phyloP scores from a whole-genome alignment of 2,888 invertebrate genomes.

The Gymnosoma rotundatum region DNA sequence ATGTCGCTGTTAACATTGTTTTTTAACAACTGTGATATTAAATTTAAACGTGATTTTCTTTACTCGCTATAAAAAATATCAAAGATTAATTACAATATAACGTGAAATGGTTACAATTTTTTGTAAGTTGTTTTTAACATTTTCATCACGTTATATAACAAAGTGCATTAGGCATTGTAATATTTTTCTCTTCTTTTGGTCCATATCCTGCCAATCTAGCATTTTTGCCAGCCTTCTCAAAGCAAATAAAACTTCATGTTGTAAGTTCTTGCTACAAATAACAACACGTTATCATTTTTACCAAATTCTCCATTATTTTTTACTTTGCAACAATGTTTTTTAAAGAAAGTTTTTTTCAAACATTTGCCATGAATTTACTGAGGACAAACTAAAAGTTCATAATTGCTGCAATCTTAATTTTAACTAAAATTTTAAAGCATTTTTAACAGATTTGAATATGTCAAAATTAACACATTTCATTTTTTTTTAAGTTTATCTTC shows the following conservation, averaged over 20 bases:
- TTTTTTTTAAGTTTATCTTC: no score
- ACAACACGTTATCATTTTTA: neutral
- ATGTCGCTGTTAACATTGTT: neutral
- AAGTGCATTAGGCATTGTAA: constrained; percentile 37
- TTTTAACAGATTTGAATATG: no score
- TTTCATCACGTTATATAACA: constrained; percentile 16
- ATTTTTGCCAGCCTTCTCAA: constrained; percentile 17
- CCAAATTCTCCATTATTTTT: neutral
- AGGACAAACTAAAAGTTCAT: neutral
- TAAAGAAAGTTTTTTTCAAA: neutral
- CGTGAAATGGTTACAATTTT: constrained; percentile 36
- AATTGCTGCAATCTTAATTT: no score
- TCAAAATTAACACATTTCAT: no score
- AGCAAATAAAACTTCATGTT: constrained; percentile 43
- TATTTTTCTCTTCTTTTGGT: neutral
- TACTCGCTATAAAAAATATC: neutral
- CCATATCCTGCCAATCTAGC: neutral
- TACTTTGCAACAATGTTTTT: neutral
- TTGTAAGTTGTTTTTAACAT: neutral
- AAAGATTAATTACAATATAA: constrained; percentile 32
- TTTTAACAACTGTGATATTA: neutral
- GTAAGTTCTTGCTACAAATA: constrained; percentile 18
- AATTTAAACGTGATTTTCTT: constrained; percentile 10
- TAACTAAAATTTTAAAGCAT: no score
- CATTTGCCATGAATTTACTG: neutral